These are phyloP conservation scores for Lamellibrachia columna DNA, from an alignment of 2,888 invertebrate species.

Conservation along the genomic window DNA sequence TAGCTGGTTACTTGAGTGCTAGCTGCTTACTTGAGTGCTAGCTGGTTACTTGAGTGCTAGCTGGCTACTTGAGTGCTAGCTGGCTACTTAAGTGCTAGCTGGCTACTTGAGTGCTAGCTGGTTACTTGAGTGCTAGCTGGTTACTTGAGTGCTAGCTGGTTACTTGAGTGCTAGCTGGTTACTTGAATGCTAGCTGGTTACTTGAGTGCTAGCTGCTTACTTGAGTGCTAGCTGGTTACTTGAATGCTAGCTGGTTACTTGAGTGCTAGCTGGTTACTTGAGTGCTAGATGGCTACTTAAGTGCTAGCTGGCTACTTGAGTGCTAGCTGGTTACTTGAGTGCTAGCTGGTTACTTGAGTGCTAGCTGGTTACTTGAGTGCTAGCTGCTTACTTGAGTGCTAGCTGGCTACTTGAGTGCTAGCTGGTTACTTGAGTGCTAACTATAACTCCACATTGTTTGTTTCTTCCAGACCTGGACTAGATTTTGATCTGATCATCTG, in stretches of 20 bases:
- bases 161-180: background rate
- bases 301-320: background rate
- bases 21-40: background rate
- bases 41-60: background rate
- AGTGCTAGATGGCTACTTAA: background rate
- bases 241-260: background rate
- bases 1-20: background rate
- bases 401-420: background rate
- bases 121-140: no score
- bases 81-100: background rate
- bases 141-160: background rate
- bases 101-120: background rate
- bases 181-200: background rate
- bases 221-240: no score
- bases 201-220: background rate
- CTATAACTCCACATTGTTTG: background rate
- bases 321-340: background rate
- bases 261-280: background rate
- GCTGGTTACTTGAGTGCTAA: background rate
- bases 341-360: background rate
- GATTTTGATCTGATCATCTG: constrained; percentile 72
- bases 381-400: background rate
- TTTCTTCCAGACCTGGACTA: constrained; percentile 62
- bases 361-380: background rate
- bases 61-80: background rate